These are phyloP conservation scores for Spheniscus mendiculus DNA, from an alignment of 2,113 vertebrate genomes.

Conservation along the genomic window DNA sequence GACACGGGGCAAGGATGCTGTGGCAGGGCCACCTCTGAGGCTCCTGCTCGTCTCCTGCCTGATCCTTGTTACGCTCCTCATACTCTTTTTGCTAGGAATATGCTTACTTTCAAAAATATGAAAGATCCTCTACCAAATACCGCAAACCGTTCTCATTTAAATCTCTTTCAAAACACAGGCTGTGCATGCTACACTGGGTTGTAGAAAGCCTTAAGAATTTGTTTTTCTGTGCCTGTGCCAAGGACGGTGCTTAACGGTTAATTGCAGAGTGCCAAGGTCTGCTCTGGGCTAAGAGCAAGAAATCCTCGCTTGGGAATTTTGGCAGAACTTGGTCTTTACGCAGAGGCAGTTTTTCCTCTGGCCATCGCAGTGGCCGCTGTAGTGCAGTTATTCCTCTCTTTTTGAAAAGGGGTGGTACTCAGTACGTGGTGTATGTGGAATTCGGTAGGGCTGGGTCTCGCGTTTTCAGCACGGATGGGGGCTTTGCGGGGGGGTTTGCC, in stretches of 20 bases:
- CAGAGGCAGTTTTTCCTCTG: not conserved
- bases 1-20: not conserved
- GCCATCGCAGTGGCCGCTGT: not conserved
- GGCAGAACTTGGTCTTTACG: not conserved
- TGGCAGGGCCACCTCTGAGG: not conserved
- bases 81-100: not conserved
- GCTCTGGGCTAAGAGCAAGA: not conserved
- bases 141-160: not conserved
- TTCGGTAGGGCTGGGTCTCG: not conserved
- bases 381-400: not conserved
- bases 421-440: not conserved
- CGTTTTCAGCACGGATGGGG: fast-evolving
- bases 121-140: not conserved
- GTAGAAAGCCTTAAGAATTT: not conserved
- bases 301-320: not conserved
- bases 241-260: not conserved
- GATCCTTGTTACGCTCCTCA: not conserved
- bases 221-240: not conserved
- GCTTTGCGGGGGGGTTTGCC: not conserved
- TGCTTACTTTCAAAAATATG: not conserved
- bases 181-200: not conserved
- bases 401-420: not conserved
- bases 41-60: not conserved
- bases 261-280: not conserved
- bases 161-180: not conserved